Evolutionary conservation across 1,140 invertebrate genomes (phyloP), one percentile per base, ranked within the genome.

Genomic region (Leptestheria dahalacensis): DNA sequence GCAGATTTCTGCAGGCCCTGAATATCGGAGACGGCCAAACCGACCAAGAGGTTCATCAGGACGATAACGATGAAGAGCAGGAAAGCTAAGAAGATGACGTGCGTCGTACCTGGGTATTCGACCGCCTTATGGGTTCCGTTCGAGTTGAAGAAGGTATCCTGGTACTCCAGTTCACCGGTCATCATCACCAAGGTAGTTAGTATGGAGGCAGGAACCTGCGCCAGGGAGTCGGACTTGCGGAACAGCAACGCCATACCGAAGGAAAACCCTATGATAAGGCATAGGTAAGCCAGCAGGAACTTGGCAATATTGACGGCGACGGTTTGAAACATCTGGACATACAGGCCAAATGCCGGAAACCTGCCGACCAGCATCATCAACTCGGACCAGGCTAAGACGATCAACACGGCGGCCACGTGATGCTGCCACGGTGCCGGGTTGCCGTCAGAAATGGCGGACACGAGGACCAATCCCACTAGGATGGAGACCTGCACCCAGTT

Each of bases 181-280:
- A 91, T 88, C 87, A 91, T 90, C 48, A 89, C 84, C 2, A 90
- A 79, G 0, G 85, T 85, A 72, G 90, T 91, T 0, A 90, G 68
- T 0, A 88, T 55, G 11, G 66, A 64, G 20, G 61, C 59, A 12
- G 57, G 55, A 25, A 63, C 28, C 6, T 25, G 23, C 6, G 51
- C 79, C 68, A 61, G 49, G 28, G 54, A 41, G 26, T 29, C 12
- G 4, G 51, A 60, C 25, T 54, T 53, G 33, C 33, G 41, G 52
- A 64, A 60, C 23, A 55, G 26, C 21, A 61, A 20, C 0, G 57
- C 88, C 66, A 91, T 89, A 69, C 85, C 87, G 23, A 88, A 84
- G 1, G 86, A 88, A 65, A 90, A 91, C 0, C 86, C 87, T 23
- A 90, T 83, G 10, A 90, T 70, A 48, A 91, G 77, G 66, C 86